phyloP scores from a whole-genome alignment of 2,113 vertebrate genomes.

The Pholis gunnellus region DNA sequence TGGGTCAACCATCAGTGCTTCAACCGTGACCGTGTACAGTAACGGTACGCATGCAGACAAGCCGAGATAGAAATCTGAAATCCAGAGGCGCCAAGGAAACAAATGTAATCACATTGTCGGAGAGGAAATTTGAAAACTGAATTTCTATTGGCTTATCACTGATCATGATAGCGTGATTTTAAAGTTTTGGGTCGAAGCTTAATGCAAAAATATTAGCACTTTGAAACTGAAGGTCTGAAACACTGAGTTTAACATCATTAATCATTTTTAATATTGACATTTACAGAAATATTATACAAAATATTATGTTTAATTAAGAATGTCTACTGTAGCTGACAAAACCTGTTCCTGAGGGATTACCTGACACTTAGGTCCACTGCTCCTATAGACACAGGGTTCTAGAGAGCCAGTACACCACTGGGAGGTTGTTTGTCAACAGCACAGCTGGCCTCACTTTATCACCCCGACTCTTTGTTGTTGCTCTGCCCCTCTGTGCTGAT shows the following conservation, averaged over 20 bases:
- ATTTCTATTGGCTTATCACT: constrained; percentile 1
- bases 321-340: not conserved
- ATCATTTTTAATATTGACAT: not conserved
- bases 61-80: not conserved
- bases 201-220: not conserved
- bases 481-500: constrained; percentile 42
- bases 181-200: not conserved
- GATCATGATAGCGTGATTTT: not conserved
- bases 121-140: not conserved
- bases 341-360: constrained; percentile 38
- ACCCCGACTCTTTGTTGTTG: constrained; percentile 61
- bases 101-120: not conserved
- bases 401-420: constrained; percentile 48
- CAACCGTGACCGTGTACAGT: constrained; percentile 4
- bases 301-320: not conserved
- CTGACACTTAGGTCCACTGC: constrained; percentile 32
- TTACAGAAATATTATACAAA: not conserved
- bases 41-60: not conserved
- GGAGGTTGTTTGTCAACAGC: constrained; percentile 66
- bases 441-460: constrained; percentile 68
- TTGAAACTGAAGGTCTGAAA: not conserved
- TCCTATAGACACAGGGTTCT: constrained; percentile 38
- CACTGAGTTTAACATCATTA: not conserved
- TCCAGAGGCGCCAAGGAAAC: not conserved
- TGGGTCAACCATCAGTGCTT: constrained; percentile 34